phyloP scores from a whole-genome alignment of 2,113 vertebrate genomes.

The Pelecanus crispus region DNA sequence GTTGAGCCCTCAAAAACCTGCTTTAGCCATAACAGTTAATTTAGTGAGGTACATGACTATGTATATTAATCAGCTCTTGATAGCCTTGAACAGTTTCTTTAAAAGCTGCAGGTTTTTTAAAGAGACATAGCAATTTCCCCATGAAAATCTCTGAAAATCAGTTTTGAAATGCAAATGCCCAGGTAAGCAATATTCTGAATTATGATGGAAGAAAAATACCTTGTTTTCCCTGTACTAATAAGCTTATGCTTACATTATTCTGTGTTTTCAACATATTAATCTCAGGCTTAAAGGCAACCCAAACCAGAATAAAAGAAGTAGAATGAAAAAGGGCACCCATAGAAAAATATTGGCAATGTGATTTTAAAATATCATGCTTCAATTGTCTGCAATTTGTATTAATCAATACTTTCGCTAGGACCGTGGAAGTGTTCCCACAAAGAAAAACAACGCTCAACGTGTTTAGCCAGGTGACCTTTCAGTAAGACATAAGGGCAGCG shows the following conservation, averaged over 20 bases:
- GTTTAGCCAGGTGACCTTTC: constrained; percentile 41
- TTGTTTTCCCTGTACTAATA: not conserved
- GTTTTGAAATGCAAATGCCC: constrained; percentile 11
- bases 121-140: not conserved
- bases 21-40: not conserved
- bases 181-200: not conserved
- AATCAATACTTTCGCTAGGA: constrained; percentile 34
- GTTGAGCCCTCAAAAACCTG: not conserved
- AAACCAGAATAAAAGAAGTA: not conserved
- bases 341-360: constrained; percentile 57
- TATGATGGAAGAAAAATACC: not conserved
- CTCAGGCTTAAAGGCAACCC: constrained; percentile 9
- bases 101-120: not conserved
- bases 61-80: not conserved
- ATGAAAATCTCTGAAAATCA: not conserved
- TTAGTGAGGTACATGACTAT: not conserved
- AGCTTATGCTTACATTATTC: constrained; percentile 22
- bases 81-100: not conserved
- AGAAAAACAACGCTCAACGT: not conserved
- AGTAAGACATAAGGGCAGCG: constrained; percentile 3
- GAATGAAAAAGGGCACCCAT: constrained; percentile 42
- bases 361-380: constrained; percentile 62
- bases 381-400: constrained; percentile 62
- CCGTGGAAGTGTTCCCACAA: constrained; percentile 31
- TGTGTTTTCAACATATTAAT: constrained; percentile 30